Evolutionary conservation across 2,888 invertebrate genomes (phyloP).

Genomic region (Deilephila elpenor): DNA sequence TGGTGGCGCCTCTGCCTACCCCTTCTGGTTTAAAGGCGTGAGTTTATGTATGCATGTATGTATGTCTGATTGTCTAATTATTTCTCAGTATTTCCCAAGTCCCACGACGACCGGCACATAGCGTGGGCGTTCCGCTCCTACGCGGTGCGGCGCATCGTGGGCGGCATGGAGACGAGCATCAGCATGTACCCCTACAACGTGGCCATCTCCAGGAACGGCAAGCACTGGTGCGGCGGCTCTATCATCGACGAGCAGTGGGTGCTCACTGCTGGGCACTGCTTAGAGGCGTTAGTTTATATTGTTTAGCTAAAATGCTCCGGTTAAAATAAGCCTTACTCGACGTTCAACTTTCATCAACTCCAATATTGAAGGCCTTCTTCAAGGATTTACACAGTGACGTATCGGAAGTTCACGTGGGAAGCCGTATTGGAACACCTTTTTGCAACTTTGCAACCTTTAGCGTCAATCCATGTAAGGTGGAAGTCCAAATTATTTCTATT

Average conservation of each 20-base stretch:
- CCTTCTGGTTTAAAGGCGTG: too few species aligned
- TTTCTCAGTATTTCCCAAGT: slow-evolving; percentile 50
- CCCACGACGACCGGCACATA: slow-evolving; percentile 58
- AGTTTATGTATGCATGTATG: too few species aligned
- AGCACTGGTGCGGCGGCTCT: slow-evolving; percentile 79
- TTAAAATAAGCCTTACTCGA: too few species aligned
- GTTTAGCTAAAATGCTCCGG: too few species aligned
- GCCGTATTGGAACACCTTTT: too few species aligned
- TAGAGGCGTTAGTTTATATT: slow-evolving; percentile 65
- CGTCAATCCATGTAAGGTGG: too few species aligned
- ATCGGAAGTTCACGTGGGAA: too few species aligned
- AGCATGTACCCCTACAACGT: slow-evolving; percentile 79
- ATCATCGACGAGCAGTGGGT: slow-evolving; percentile 82
- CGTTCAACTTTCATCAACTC: too few species aligned
- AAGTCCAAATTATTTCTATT: neutral
- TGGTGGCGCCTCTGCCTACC: too few species aligned
- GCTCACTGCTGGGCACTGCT: slow-evolving; percentile 76
- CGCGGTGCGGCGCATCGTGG: slow-evolving; percentile 74
- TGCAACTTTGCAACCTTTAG: too few species aligned
- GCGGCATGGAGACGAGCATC: slow-evolving; percentile 77
- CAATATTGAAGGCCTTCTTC: too few species aligned
- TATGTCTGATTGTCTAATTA: neutral
- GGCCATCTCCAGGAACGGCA: slow-evolving; percentile 69
- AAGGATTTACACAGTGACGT: too few species aligned
- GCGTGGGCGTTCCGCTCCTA: slow-evolving; percentile 73